Conservation (phyloP, 2,113 vertebrate species). For the Ammodytes dubius region DNA sequence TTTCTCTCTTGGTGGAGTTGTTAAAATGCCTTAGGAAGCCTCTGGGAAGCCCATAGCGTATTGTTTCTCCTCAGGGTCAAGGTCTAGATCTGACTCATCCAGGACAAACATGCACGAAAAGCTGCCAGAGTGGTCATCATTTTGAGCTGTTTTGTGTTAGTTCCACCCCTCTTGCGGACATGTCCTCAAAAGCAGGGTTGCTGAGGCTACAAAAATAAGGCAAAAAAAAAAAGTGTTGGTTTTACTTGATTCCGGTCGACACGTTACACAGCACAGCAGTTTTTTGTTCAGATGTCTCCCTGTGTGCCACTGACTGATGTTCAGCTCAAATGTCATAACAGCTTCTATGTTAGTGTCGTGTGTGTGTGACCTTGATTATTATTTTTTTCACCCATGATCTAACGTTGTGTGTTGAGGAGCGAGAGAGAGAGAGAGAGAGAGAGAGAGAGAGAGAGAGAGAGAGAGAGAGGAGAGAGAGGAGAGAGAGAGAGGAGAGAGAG, state of each 20-base stretch:
- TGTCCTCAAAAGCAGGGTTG: neutral
- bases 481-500: conserved; percentile 38
- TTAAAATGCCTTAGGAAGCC: neutral
- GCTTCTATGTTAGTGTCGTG: conserved; percentile 5
- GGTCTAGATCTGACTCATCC: neutral
- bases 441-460: conserved; percentile 31
- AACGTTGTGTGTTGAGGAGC: conserved; percentile 21
- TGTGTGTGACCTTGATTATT: conserved; percentile 11
- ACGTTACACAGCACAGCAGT: neutral
- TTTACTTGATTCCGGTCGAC: conserved; percentile 14
- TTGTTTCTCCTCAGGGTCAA: neutral
- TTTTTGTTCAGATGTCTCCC: conserved; percentile 3
- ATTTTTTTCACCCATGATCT: conserved; percentile 2
- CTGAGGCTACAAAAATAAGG: conserved; percentile 15
- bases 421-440: conserved; percentile 39
- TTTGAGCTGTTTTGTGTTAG: conserved; percentile 4
- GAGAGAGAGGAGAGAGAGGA: conserved; percentile 40
- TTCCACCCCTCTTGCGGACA: conserved; percentile 14
- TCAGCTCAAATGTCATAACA: conserved; percentile 36
- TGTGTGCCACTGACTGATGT: neutral
- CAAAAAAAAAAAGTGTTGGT: neutral
- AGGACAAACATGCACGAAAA: neutral
- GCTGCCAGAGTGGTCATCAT: neutral
- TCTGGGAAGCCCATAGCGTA: neutral
- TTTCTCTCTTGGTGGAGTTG: no score